Evolutionary conservation across 2,888 invertebrate species (phyloP).

Genomic region (Cabera pusaria): DNA sequence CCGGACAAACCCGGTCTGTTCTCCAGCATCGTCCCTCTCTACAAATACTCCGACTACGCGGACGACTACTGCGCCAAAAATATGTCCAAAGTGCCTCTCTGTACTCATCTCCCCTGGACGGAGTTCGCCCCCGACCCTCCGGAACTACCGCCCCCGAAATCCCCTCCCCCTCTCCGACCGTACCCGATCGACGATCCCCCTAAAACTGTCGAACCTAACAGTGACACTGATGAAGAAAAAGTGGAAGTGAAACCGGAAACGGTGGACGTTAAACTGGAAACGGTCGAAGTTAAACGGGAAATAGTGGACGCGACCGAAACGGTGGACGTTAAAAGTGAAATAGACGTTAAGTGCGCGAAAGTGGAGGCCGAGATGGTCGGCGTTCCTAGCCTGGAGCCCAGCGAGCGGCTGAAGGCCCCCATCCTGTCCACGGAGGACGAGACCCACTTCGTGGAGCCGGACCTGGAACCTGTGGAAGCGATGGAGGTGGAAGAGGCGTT

Average conservation of each 20-base stretch:
- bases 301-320: background rate
- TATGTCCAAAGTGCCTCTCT: constrained; percentile 59
- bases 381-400: constrained; percentile 50
- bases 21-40: constrained; percentile 68
- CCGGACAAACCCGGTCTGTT: constrained; percentile 60
- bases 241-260: constrained; percentile 5
- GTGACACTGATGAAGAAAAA: no score
- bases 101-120: constrained; percentile 59
- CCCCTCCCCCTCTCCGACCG: constrained; percentile 60
- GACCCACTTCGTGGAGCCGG: constrained; percentile 34
- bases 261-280: no score
- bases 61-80: constrained; percentile 75
- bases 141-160: constrained; percentile 56
- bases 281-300: constrained; percentile 1
- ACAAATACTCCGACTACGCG: constrained; percentile 76
- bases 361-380: constrained; percentile 40
- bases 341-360: constrained; percentile 13
- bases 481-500: constrained; percentile 38
- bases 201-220: constrained; percentile 1
- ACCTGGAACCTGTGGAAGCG: constrained; percentile 13
- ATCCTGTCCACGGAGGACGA: constrained; percentile 53
- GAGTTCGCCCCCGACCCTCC: constrained; percentile 69
- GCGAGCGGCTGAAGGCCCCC: constrained; percentile 65
- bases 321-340: background rate
- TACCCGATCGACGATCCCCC: constrained; percentile 49